These are phyloP conservation scores for Trissolcus brochymenae DNA, from an alignment of 2,888 invertebrate species.

Conservation along the genomic window DNA sequence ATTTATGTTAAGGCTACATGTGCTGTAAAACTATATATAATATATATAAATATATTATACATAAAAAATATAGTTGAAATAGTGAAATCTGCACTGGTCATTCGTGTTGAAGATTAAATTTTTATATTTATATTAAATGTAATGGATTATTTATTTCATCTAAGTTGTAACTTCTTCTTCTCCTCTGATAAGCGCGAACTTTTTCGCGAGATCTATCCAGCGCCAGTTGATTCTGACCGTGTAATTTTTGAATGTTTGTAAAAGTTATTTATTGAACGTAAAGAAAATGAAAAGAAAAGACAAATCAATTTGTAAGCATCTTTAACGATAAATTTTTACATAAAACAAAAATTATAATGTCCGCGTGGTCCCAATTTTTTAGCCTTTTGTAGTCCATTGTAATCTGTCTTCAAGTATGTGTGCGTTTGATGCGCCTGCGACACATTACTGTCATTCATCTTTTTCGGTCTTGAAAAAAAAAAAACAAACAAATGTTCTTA, in stretches of 20 bases:
- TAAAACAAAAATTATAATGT: conserved; percentile 39
- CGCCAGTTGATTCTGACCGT: conserved; percentile 48
- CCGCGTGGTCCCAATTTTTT: conserved; percentile 40
- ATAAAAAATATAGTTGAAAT: conserved; percentile 32
- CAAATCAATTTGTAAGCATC: conserved; percentile 42
- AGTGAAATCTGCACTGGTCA: conserved; percentile 53
- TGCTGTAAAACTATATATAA: conserved; percentile 56
- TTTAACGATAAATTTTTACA: conserved; percentile 53
- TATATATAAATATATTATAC: conserved; percentile 36
- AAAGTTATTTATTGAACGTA: conserved; percentile 53
- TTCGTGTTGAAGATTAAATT: conserved; percentile 55
- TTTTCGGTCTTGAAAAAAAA: conserved; percentile 23
- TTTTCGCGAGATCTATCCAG: conserved; percentile 25
- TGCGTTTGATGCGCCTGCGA: conserved; percentile 14
- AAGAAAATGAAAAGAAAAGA: background rate
- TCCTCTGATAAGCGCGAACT: conserved; percentile 16
- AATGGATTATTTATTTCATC: conserved; percentile 51
- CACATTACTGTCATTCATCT: conserved; percentile 29
- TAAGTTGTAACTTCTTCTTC: conserved; percentile 31
- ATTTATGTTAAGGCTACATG: conserved; percentile 51
- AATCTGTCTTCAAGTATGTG: conserved; percentile 46
- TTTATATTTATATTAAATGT: conserved; percentile 55
- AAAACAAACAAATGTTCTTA: conserved; percentile 4
- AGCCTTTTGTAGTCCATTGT: conserved; percentile 53
- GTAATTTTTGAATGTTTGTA: conserved; percentile 53